These are phyloP conservation scores for Lepilemur septentrionalis DNA, from an alignment of 2,797 vertebrate species.

Conservation along the genomic window DNA sequence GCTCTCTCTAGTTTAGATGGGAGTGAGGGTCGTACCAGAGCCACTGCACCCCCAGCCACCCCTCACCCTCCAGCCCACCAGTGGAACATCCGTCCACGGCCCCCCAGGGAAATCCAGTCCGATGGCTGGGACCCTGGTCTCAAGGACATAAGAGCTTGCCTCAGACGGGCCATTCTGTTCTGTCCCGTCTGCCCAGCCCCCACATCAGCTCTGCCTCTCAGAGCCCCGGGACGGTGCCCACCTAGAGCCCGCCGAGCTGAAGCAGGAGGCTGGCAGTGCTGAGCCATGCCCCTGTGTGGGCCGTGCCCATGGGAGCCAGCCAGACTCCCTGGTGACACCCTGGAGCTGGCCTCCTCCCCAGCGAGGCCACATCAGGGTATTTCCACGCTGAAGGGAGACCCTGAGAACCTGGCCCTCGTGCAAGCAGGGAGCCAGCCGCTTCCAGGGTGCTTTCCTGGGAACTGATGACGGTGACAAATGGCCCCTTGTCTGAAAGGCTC, in stretches of 20 bases:
- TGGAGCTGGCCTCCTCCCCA: background rate
- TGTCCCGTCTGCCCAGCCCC: rapidly evolving
- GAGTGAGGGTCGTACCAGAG: no score
- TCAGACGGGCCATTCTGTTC: rapidly evolving
- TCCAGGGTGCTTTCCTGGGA: background rate
- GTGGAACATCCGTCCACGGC: background rate
- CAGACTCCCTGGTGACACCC: background rate
- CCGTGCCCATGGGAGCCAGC: background rate
- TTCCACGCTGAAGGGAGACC: background rate
- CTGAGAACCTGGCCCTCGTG: background rate
- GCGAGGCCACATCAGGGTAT: rapidly evolving
- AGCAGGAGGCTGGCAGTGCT: background rate
- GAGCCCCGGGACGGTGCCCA: background rate
- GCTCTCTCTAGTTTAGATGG: background rate
- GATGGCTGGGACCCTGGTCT: rapidly evolving
- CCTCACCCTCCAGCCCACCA: no score
- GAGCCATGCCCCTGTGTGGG: background rate
- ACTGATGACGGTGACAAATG: conserved; percentile 43
- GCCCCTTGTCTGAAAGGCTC: background rate
- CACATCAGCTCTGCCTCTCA: background rate
- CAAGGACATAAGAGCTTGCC: rapidly evolving
- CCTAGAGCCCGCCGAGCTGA: background rate
- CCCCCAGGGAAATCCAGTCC: background rate
- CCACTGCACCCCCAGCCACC: no score
- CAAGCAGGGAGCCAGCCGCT: background rate